These are phyloP conservation scores for Odobenus rosmarus DNA, from an alignment of 2,113 vertebrate genomes.

Conservation along the genomic window DNA sequence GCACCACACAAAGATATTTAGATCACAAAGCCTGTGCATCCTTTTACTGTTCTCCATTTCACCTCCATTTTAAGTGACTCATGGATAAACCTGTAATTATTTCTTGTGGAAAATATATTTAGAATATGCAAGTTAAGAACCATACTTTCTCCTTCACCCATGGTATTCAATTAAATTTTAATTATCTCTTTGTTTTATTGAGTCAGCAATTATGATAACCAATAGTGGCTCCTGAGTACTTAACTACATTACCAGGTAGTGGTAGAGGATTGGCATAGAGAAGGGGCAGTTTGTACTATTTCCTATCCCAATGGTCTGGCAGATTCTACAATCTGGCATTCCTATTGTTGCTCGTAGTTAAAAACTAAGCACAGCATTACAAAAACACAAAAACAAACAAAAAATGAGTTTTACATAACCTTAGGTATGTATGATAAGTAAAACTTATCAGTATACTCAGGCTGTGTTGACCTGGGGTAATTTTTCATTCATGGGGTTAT, in stretches of 20 bases:
- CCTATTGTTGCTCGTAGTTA: not conserved
- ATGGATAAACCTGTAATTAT: not conserved
- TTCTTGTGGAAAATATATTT: not conserved
- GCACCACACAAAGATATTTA: not conserved
- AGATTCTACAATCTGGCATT: not conserved
- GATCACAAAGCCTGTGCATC: not conserved
- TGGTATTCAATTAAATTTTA: conserved; percentile 8
- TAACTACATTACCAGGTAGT: not conserved
- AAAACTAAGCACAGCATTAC: not conserved
- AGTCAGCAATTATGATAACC: not conserved
- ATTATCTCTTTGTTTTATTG: not conserved
- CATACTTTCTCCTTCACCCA: not conserved
- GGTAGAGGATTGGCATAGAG: not conserved
- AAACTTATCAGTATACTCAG: not conserved
- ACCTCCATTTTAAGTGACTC: not conserved
- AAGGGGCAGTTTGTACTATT: not conserved
- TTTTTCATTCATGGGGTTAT: not conserved
- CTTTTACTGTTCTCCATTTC: not conserved
- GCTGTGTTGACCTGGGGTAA: not conserved
- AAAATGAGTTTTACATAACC: not conserved
- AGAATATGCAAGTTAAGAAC: not conserved
- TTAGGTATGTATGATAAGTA: not conserved
- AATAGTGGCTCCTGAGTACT: not conserved
- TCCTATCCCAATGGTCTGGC: not conserved
- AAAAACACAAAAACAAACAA: not conserved